phyloP scores from a whole-genome alignment of 2,888 invertebrate genomes.

The Tuta absoluta region DNA sequence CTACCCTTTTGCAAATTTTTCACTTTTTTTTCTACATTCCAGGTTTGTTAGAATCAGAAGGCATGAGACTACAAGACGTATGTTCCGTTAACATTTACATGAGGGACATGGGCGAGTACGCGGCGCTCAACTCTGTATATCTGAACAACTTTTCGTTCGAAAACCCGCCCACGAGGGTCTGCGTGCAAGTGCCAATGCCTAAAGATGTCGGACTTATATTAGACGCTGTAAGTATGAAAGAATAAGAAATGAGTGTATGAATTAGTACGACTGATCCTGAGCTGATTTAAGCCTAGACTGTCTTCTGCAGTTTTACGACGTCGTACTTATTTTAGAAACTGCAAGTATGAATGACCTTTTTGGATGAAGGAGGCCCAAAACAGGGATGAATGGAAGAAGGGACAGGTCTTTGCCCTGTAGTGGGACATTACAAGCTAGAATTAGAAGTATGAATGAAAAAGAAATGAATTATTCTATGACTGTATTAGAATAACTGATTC shows the following conservation, averaged over 20 bases:
- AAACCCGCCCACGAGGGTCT: conserved; percentile 93
- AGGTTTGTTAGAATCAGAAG: conserved; percentile 77
- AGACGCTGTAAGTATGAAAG: conserved; percentile 83
- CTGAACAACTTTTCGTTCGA: conserved; percentile 85
- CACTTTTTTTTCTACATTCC: conserved; percentile 40
- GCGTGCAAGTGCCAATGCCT: conserved; percentile 90
- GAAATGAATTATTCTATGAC: too few relatives aligned
- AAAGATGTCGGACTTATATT: conserved; percentile 86
- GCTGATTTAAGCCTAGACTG: too few relatives aligned
- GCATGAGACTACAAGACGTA: conserved; percentile 83
- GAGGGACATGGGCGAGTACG: conserved; percentile 90
- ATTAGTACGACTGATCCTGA: too few relatives aligned
- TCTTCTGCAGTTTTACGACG: too few relatives aligned
- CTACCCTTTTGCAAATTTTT: neutral
- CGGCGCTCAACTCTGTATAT: conserved; percentile 89
- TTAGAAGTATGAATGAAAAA: too few relatives aligned
- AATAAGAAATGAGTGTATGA: neutral
- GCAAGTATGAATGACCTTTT: too few relatives aligned
- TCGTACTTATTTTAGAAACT: too few relatives aligned
- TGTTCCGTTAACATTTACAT: conserved; percentile 93
- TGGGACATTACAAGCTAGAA: too few relatives aligned
- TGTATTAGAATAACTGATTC: too few relatives aligned
- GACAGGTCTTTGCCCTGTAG: too few relatives aligned
- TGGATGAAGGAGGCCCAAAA: too few relatives aligned
- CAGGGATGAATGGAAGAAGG: too few relatives aligned